Base-by-base conservation (phyloP, 2,797 vertebrate species). In the Zalophus californianus region DNA sequence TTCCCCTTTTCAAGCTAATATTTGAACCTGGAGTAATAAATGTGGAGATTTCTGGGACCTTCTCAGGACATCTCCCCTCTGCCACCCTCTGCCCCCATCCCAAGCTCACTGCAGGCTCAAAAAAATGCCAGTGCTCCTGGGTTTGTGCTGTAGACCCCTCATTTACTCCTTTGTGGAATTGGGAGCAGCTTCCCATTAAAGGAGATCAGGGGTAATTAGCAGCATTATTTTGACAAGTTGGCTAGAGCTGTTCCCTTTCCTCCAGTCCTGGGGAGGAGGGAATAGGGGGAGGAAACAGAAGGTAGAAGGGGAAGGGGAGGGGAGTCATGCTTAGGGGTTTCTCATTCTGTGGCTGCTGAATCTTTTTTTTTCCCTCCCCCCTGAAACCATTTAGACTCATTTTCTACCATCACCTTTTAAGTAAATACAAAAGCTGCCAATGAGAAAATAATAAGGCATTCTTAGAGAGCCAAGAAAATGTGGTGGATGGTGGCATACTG, bases 211-310 rank as follows among this genome's bases (percentile, higher is more conserved):
- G 96, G 98, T 99, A 99, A 99, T 99, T 99, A 99, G 98, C 98
- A 98, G 98, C 98, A 98, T 99, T 99, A 99, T 99, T 99, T 99
- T 99, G 99, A 99, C 98, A 99, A 99, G 98, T 96, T 98, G 98
- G 98, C 98, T 98, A 97, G 97, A 98, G 98, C 98, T 97, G 98
- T 96, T 98, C 98, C 96, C 97, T 96, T 98, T 97, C 96, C 97
- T 97, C 87, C 64, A 94, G 92, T 95, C 87, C 89, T 84, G 82
- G 96, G 97, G 91, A 84, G 90, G 73, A 72, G 77, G 27, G 29
- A 14, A 41, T 64, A 58, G 86, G 68, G 68, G 89, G 77, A 95
- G 93, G 91, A 96, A 97, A 73, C 92, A 86, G 97, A 95, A 97
- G 90, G 96, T 90, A 95, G 97, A 96, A 97, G 92, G 97, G 70